These are phyloP conservation scores for Mus musculus DNA, from an alignment of 2,113 vertebrate species.

Conservation along the genomic window DNA sequence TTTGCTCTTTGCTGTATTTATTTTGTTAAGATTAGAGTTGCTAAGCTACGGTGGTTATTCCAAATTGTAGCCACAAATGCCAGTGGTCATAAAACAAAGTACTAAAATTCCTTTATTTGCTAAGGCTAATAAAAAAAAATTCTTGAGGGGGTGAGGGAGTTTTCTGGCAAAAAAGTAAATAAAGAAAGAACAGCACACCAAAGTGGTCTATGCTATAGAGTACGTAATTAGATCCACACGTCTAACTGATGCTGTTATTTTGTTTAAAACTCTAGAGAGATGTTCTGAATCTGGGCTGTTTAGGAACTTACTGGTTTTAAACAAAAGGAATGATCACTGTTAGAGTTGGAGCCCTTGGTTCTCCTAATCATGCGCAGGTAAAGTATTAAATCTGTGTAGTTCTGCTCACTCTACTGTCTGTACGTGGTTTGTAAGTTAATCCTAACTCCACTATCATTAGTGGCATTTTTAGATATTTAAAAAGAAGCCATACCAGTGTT, in stretches of 20 bases:
- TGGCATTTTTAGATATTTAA: background rate
- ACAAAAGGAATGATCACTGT: conserved; percentile 11
- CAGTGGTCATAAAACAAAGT: conserved; percentile 76
- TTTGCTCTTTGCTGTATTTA: conserved; percentile 61
- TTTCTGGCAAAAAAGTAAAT: conserved; percentile 61
- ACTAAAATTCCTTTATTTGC: conserved; percentile 81
- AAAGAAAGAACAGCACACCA: conserved; percentile 20
- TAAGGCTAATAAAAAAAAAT: conserved; percentile 81
- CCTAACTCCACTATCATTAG: background rate
- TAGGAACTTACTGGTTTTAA: conserved; percentile 63
- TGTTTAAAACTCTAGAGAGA: conserved; percentile 33
- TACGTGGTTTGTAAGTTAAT: background rate
- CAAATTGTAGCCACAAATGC: conserved; percentile 71
- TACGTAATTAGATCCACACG: conserved; percentile 59
- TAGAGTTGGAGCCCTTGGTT: background rate
- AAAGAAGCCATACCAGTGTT: background rate
- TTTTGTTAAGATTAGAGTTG: conserved; percentile 74
- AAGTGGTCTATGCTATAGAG: conserved; percentile 36
- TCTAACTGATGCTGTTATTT: conserved; percentile 44
- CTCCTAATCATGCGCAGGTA: background rate
- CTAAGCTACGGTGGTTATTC: conserved; percentile 75
- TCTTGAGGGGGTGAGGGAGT: conserved; percentile 57
- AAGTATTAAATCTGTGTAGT: background rate
- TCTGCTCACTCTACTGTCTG: background rate
- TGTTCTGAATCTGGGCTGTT: conserved; percentile 12